A percentile compares a stretch with the other conserved stretches of the same genome.
These are phyloP conservation scores for Rhinopomastus cyanomelas DNA, from an alignment of 2,113 vertebrate species.

Conservation along the genomic window DNA sequence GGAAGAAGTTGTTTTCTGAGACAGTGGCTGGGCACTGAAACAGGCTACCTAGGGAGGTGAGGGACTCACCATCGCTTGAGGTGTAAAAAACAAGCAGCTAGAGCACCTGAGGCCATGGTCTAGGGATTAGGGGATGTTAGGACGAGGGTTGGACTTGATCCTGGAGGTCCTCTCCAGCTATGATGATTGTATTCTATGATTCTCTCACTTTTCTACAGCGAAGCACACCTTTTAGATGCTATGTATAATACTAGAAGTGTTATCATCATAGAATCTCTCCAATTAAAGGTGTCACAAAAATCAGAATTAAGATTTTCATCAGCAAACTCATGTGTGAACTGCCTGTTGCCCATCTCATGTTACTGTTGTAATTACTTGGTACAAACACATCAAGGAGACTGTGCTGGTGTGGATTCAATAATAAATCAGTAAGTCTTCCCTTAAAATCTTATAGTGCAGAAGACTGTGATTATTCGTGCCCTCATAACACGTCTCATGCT, in stretches of 20 bases:
- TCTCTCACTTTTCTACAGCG: background rate
- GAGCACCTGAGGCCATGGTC: no score
- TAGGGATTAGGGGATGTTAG: no score
- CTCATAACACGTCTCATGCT: accelerated
- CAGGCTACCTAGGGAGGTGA: no score
- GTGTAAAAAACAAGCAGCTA: no score
- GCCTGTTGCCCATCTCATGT: background rate
- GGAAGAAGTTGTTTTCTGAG: no score
- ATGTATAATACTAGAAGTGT: background rate
- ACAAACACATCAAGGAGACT: background rate
- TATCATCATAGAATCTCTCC: background rate
- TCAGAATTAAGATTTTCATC: background rate
- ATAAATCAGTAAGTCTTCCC: background rate
- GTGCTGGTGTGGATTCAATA: background rate
- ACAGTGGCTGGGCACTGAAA: no score
- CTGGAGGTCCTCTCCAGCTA: no score
- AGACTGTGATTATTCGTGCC: background rate
- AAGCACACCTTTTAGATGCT: background rate
- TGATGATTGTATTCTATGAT: no score
- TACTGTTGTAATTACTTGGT: background rate
- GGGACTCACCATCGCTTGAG: no score
- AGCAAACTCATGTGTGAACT: background rate
- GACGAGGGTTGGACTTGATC: no score
- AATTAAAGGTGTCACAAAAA: background rate
- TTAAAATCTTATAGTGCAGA: background rate